Conservation (phyloP, 2,113 vertebrate species). For the Pygoscelis adeliae region DNA sequence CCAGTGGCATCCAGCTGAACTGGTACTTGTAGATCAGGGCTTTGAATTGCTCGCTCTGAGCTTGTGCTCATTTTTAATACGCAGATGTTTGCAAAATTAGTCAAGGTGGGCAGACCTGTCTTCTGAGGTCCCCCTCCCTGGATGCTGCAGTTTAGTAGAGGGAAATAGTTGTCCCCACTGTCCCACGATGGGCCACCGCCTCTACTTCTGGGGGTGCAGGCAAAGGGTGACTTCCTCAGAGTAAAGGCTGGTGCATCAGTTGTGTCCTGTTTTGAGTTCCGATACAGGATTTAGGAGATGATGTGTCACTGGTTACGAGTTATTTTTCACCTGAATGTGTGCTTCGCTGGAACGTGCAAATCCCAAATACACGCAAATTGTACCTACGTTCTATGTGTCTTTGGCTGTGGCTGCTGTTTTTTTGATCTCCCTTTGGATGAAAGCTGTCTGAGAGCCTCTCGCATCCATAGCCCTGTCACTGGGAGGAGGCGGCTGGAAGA, state of each 20-base stretch:
- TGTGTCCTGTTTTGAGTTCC: background rate
- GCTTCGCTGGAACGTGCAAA: rapidly evolving
- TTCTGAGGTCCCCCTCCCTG: background rate
- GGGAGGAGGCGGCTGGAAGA: background rate
- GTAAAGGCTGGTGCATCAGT: rapidly evolving
- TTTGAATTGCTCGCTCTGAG: background rate
- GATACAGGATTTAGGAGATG: background rate
- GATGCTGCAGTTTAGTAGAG: background rate
- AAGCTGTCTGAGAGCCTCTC: background rate
- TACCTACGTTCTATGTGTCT: rapidly evolving
- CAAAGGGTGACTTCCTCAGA: background rate
- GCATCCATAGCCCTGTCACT: rapidly evolving
- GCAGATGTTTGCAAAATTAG: background rate
- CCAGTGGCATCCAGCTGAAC: background rate
- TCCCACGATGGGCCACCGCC: background rate
- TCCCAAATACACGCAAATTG: rapidly evolving
- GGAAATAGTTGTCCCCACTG: rapidly evolving
- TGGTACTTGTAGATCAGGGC: background rate
- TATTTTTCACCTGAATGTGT: rapidly evolving
- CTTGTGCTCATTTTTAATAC: background rate
- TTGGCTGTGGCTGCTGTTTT: background rate
- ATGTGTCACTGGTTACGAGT: background rate
- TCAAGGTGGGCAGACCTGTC: background rate
- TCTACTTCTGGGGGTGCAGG: background rate
- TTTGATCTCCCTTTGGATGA: background rate